A percentile compares a stretch with the other conserved stretches of the same genome.
These are phyloP conservation scores for Platycercus adscitus DNA, from an alignment of 2,113 vertebrate species.

Conservation along the genomic window DNA sequence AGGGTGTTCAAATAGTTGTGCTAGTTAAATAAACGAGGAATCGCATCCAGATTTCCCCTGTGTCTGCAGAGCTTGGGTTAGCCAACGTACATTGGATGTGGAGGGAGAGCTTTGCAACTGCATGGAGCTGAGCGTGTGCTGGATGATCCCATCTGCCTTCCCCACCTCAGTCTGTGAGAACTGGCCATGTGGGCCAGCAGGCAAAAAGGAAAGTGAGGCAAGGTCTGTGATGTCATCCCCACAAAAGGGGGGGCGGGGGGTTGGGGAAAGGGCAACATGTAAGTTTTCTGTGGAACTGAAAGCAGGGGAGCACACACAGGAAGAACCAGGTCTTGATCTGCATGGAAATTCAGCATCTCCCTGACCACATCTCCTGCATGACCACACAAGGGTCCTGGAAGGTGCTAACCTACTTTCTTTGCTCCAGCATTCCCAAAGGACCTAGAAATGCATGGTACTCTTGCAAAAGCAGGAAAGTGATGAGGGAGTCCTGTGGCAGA, in stretches of 20 bases:
- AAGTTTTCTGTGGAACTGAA: background rate
- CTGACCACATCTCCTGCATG: background rate
- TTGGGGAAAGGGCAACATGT: background rate
- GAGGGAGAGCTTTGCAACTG: background rate
- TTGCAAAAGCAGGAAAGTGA: background rate
- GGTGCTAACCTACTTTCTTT: background rate
- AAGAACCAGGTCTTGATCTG: background rate
- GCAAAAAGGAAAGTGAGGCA: background rate
- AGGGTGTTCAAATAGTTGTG: background rate
- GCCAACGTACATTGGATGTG: accelerated
- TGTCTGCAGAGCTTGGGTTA: background rate
- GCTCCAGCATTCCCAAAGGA: background rate
- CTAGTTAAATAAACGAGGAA: background rate
- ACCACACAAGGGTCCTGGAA: accelerated
- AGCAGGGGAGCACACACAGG: background rate
- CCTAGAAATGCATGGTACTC: background rate
- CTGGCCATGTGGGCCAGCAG: background rate
- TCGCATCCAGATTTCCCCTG: accelerated
- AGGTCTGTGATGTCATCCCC: background rate
- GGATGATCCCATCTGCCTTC: background rate
- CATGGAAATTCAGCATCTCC: background rate
- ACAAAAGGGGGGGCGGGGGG: background rate
- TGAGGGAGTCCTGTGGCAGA: background rate
- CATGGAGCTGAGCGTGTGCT: background rate
- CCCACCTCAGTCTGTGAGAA: background rate